Evolutionary conservation across 2,888 invertebrate genomes (phyloP).

Genomic region (Pomacea canaliculata): DNA sequence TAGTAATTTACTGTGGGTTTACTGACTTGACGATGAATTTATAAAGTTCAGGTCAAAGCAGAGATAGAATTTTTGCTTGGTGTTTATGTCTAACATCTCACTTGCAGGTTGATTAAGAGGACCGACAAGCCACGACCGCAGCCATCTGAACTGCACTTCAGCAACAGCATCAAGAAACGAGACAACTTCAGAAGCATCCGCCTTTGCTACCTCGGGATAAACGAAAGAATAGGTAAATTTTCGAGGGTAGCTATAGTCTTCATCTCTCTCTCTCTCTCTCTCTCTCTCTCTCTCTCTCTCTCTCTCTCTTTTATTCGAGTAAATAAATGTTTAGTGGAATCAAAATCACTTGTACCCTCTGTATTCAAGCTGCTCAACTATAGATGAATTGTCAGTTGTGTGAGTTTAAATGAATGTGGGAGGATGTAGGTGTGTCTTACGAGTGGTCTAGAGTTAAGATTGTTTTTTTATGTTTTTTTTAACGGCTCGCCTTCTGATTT

Average conservation of each 20-base stretch:
- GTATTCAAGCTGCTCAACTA: not conserved
- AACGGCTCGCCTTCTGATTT: too few species aligned
- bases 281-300: not conserved
- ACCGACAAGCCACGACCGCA: conserved; percentile 32
- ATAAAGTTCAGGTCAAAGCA: too few species aligned
- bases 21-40: too few species aligned
- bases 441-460: too few species aligned
- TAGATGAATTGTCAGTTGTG: not conserved
- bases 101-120: conserved; percentile 31
- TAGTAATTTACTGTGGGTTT: too few species aligned
- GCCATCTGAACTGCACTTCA: conserved; percentile 32
- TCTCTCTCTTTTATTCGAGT: not conserved
- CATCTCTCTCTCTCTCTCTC: not conserved
- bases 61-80: too few species aligned
- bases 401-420: not conserved
- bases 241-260: not conserved
- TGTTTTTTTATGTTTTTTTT: too few species aligned
- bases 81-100: not conserved
- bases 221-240: conserved; percentile 63
- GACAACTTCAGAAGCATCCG: conserved; percentile 47
- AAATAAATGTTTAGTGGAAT: not conserved
- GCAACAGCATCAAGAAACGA: conserved; percentile 39
- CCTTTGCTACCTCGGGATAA: conserved; percentile 63
- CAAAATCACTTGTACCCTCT: not conserved
- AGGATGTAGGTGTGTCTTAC: too few species aligned